Evolutionary conservation across 2,888 invertebrate species (phyloP).

Genomic region (Callinectes sapidus): DNA sequence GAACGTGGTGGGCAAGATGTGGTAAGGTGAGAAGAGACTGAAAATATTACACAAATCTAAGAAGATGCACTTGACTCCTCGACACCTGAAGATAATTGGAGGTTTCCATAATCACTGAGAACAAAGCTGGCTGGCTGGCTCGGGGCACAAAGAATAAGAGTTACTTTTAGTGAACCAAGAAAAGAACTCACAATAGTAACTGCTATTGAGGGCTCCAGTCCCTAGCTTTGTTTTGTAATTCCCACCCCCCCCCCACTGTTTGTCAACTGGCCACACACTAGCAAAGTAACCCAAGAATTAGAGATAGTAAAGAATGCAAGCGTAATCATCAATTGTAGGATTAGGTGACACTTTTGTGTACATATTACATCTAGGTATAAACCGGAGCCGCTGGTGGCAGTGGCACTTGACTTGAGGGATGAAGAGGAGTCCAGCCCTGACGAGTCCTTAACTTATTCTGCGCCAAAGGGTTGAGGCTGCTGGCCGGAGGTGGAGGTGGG

Average conservation of each 20-base stretch:
- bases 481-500: conserved; percentile 56
- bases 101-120: conserved; percentile 53
- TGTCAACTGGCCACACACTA: conserved; percentile 65
- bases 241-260: conserved; percentile 45
- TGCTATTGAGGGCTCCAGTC: conserved; percentile 56
- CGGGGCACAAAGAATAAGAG: conserved; percentile 52
- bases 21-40: conserved; percentile 52
- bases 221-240: conserved; percentile 48
- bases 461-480: conserved; percentile 61
- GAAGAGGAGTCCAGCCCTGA: conserved; percentile 56
- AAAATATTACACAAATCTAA: conserved; percentile 50
- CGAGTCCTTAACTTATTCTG: conserved; percentile 59
- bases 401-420: conserved; percentile 59
- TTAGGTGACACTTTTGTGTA: conserved; percentile 53
- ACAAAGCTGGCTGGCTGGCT: conserved; percentile 65
- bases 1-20: conserved; percentile 55
- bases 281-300: conserved; percentile 59
- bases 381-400: conserved; percentile 58
- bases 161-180: conserved; percentile 8
- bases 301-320: conserved; percentile 57
- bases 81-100: conserved; percentile 56
- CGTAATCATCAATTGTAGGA: conserved; percentile 53
- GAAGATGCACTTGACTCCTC: conserved; percentile 51
- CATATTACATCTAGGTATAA: conserved; percentile 56
- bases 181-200: conserved; percentile 20